Percentiles rank a stretch among this genome's conserved stretches.
phyloP scores from a whole-genome alignment of 2,888 invertebrate genomes.

The Matsumyia berberina region DNA sequence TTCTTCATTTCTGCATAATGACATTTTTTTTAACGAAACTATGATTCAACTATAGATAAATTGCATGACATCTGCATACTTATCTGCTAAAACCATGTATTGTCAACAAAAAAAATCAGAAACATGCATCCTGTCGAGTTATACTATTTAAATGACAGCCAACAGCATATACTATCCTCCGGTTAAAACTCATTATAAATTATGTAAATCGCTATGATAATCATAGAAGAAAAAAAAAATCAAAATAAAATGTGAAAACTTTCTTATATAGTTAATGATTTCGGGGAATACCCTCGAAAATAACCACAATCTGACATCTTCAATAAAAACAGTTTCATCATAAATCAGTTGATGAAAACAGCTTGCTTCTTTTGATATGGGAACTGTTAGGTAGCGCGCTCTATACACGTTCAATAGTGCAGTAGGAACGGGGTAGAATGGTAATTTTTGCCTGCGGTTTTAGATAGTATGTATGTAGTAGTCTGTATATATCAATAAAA shows the following conservation, averaged over 20 bases:
- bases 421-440: neutral
- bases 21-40: neutral
- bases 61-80: neutral
- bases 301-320: constrained; percentile 5
- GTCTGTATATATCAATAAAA: neutral
- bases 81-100: neutral
- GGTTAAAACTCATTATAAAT: constrained; percentile 11
- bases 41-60: too few relatives aligned
- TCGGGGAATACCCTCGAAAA: constrained; percentile 23
- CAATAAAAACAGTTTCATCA: constrained; percentile 6
- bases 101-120: neutral
- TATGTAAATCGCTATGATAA: constrained; percentile 16
- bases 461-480: neutral
- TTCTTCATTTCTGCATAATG: neutral
- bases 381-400: constrained; percentile 4
- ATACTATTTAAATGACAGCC: neutral
- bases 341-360: constrained; percentile 8
- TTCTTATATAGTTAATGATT: constrained; percentile 8
- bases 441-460: neutral
- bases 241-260: constrained; percentile 8
- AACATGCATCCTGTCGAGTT: neutral
- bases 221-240: neutral
- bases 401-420: neutral
- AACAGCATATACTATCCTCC: neutral
- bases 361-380: constrained; percentile 4